A percentile compares a stretch with the other conserved stretches of the same genome.
Conservation (phyloP, 2,797 vertebrate species). For the Sebastes oblongus region DNA sequence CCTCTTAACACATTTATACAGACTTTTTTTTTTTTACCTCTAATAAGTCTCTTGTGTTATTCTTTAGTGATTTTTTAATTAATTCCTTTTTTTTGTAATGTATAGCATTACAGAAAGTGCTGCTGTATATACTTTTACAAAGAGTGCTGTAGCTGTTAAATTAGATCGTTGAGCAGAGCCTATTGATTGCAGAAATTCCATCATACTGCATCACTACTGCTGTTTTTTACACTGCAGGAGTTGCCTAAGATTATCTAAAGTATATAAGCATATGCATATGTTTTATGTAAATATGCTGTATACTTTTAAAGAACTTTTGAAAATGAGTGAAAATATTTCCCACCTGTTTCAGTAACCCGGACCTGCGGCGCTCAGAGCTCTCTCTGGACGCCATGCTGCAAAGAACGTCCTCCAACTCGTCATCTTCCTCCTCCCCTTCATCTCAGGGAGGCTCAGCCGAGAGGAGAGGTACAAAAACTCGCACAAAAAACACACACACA, state of each 20-base stretch:
- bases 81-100: background rate
- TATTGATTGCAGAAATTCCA: background rate
- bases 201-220: background rate
- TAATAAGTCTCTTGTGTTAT: background rate
- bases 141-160: background rate
- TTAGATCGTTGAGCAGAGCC: background rate
- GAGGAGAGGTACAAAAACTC: slow-evolving; percentile 82
- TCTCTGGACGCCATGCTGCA: slow-evolving; percentile 90
- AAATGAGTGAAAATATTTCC: background rate
- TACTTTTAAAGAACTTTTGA: background rate
- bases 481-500: background rate
- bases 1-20: background rate
- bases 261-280: background rate
- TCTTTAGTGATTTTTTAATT: background rate
- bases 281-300: background rate
- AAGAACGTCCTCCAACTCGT: slow-evolving; percentile 93
- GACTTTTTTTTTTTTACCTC: background rate
- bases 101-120: background rate
- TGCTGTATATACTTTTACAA: background rate
- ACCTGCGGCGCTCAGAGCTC: slow-evolving; percentile 89
- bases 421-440: slow-evolving; percentile 95
- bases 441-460: slow-evolving; percentile 91
- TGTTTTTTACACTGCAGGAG: background rate
- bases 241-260: background rate
- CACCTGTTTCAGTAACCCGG: slow-evolving; percentile 86